Evolutionary conservation across 1,140 invertebrate species (phyloP).

Genomic region (Ostrea denselamellosa): DNA sequence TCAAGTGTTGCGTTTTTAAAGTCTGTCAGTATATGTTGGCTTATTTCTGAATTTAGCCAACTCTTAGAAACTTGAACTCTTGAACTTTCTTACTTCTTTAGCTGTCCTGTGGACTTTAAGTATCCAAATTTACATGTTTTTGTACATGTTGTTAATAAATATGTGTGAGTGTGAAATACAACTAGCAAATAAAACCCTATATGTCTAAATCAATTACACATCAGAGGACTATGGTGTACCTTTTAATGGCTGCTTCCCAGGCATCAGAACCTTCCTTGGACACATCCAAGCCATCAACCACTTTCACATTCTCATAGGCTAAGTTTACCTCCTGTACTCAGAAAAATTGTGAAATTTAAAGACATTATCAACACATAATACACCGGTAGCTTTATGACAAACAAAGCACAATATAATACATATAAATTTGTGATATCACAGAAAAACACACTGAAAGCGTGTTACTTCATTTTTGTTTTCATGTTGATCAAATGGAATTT

Average conservation of each 20-base stretch:
- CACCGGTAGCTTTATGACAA: not conserved
- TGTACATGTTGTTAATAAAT: not conserved
- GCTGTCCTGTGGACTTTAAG: not conserved
- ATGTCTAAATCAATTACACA: no score
- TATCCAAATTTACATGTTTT: not conserved
- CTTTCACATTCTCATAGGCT: conserved; percentile 99
- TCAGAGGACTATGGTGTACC: conserved; percentile 68
- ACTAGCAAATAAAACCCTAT: no score
- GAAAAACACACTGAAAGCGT: no score
- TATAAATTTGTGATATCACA: no score
- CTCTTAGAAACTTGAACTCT: no score
- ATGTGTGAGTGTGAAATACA: not conserved
- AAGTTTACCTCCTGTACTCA: conserved; percentile 90
- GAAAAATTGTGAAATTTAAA: conserved; percentile 23
- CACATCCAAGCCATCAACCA: conserved; percentile 98
- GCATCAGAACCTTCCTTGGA: conserved; percentile 96
- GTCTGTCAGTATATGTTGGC: no score
- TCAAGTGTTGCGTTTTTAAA: no score
- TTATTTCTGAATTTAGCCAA: no score
- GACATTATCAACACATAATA: not conserved
- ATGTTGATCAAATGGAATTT: no score
- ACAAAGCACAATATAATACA: not conserved
- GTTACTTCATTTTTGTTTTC: no score
- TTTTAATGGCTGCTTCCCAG: conserved; percentile 97
- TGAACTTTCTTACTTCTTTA: no score